Evolutionary conservation across 2,888 invertebrate genomes (phyloP).

Genomic region (Penaeus monodon): DNA sequence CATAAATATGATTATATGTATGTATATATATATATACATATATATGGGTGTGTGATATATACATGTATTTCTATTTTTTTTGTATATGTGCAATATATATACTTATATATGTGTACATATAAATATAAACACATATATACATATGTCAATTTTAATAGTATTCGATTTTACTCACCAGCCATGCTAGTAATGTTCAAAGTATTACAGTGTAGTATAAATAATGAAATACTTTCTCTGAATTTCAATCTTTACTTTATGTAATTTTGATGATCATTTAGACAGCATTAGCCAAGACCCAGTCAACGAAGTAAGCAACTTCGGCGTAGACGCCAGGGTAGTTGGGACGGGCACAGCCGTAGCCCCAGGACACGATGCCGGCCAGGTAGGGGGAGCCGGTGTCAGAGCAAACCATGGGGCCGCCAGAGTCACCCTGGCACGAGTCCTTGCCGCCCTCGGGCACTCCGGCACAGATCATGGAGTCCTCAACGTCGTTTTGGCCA

Average conservation of each 20-base stretch:
- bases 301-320: conserved; percentile 65
- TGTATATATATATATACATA: not conserved
- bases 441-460: conserved; percentile 45
- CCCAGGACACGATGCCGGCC: conserved; percentile 63
- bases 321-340: conserved; percentile 63
- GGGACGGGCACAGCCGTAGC: conserved; percentile 53
- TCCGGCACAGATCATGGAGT: conserved; percentile 63
- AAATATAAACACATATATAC: too few species aligned
- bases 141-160: too few species aligned
- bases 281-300: conserved; percentile 64
- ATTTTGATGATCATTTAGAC: too few species aligned
- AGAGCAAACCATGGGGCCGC: conserved; percentile 45
- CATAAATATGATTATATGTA: too few species aligned
- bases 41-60: not conserved
- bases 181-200: too few species aligned
- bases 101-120: too few species aligned
- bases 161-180: too few species aligned
- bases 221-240: too few species aligned
- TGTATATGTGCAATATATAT: too few species aligned
- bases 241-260: too few species aligned
- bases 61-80: too few species aligned
- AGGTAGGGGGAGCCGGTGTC: conserved; percentile 29
- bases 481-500: conserved; percentile 30
- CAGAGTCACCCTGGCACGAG: conserved; percentile 59
- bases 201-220: too few species aligned